Base-by-base conservation (phyloP, 2,797 vertebrate species). In the Chrosomus eos region DNA sequence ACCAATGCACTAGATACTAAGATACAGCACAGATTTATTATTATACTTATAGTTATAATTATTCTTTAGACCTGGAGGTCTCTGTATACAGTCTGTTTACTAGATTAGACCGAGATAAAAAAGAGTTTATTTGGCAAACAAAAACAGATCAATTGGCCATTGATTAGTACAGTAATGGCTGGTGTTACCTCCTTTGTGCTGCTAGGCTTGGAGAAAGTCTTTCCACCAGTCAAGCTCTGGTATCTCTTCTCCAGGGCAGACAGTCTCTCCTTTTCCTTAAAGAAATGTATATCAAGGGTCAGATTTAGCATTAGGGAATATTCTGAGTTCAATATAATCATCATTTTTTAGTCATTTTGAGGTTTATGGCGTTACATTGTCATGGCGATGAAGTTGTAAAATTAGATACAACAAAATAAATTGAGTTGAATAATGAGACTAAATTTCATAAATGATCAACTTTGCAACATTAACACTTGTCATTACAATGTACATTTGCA, bases 251-350 rank as follows among this genome's bases (percentile, higher is more conserved):
- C 98, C 88, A 99, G 88, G 10, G 85, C 85, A 9, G 91, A 74
- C 45, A 99, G 89, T 73, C 94, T 95, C 90, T 99, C 97, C 88
- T 98, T 97, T 90, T 99, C 98, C 97, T 99, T 88, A 33, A 82
- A 86, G 28, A 78, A 55, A 82, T 28, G 86, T 53, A 26, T 67
- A 88, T 66, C n/a, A 85, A 43, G 14, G 40, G 13, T 80, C 0
- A 19, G 40, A 21, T 26, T 62, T 16, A 51, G 6, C 21, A 26
- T 58, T 58, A 38, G 2, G 31, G 31, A 38, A n/a, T 18, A 38
- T 9, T 23, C 7, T 0, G 5, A 13, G 2, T 74, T 58, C 1
- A 53, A 14, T 60, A 62, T 28, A 28, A 28, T 18, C 60, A 64
- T 16, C 3, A 16, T 31, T 64, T 64, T 28, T 60, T 16, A 1